phyloP scores from a whole-genome alignment of 2,888 invertebrate species.

The Gnatocerus cornutus region DNA sequence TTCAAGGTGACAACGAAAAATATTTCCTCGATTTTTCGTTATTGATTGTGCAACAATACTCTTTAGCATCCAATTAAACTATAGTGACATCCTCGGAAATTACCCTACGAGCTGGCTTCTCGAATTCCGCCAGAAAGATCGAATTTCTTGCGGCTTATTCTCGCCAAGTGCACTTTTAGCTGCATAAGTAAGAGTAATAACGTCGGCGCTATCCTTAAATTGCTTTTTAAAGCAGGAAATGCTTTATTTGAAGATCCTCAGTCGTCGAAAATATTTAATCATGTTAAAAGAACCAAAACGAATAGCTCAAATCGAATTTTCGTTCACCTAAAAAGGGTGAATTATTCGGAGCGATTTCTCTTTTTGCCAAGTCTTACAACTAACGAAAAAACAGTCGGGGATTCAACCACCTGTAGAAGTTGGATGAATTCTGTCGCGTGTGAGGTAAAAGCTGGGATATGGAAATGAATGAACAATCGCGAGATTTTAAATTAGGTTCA shows the following conservation, averaged over 20 bases:
- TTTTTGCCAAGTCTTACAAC: constrained; percentile 3
- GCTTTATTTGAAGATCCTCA: constrained; percentile 12
- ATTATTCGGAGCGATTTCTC: constrained; percentile 1
- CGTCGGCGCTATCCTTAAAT: constrained; percentile 26
- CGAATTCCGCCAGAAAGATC: constrained; percentile 16
- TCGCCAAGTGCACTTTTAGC: constrained; percentile 40
- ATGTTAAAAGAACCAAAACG: constrained; percentile 7
- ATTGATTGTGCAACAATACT: no score
- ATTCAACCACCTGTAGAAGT: constrained; percentile 28
- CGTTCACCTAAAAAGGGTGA: constrained; percentile 4
- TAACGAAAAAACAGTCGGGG: constrained; percentile 12
- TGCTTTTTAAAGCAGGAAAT: constrained; percentile 40
- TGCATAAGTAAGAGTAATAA: constrained; percentile 44
- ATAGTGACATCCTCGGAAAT: constrained; percentile 4
- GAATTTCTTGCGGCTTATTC: constrained; percentile 21
- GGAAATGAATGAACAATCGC: constrained; percentile 3
- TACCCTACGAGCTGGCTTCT: neutral
- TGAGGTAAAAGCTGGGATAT: constrained; percentile 4
- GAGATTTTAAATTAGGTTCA: constrained; percentile 1
- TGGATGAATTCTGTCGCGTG: constrained; percentile 6
- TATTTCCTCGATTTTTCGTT: neutral
- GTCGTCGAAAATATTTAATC: constrained; percentile 6
- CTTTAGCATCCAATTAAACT: neutral
- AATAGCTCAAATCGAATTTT: constrained; percentile 2
- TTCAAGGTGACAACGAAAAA: neutral